Evolutionary conservation across 2,888 invertebrate species (phyloP).

Genomic region (Polyommatus iphigenia): DNA sequence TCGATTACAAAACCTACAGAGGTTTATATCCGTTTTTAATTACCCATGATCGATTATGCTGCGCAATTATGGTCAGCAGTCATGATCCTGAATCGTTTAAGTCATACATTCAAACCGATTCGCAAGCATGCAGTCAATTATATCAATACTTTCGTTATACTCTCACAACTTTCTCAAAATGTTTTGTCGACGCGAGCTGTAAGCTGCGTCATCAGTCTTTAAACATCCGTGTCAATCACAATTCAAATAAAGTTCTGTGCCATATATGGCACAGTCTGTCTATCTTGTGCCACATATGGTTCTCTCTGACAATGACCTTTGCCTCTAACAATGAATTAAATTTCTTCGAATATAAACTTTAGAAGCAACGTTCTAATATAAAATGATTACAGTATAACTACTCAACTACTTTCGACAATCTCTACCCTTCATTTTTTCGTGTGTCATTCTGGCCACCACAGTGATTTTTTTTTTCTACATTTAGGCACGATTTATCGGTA

Average conservation of each 20-base stretch:
- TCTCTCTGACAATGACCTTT: slow-evolving; percentile 5
- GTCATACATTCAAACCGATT: not conserved
- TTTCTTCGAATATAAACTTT: slow-evolving; percentile 6
- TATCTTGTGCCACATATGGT: not conserved
- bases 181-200: not conserved
- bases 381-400: slow-evolving; percentile 6
- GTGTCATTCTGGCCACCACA: too few species aligned
- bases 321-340: slow-evolving; percentile 13
- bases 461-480: too few species aligned
- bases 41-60: not conserved
- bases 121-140: not conserved
- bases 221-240: not conserved
- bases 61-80: not conserved
- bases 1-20: too few species aligned
- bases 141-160: not conserved
- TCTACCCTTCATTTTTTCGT: not conserved
- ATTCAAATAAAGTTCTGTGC: not conserved
- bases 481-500: too few species aligned
- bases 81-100: too few species aligned
- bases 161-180: not conserved
- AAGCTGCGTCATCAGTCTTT: not conserved
- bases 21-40: too few species aligned
- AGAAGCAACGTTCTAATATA: slow-evolving; percentile 22
- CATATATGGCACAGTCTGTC: not conserved
- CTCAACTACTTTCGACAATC: not conserved